These are phyloP conservation scores for Eumacrocentrus americanus DNA, from an alignment of 2,888 invertebrate genomes.

Conservation along the genomic window DNA sequence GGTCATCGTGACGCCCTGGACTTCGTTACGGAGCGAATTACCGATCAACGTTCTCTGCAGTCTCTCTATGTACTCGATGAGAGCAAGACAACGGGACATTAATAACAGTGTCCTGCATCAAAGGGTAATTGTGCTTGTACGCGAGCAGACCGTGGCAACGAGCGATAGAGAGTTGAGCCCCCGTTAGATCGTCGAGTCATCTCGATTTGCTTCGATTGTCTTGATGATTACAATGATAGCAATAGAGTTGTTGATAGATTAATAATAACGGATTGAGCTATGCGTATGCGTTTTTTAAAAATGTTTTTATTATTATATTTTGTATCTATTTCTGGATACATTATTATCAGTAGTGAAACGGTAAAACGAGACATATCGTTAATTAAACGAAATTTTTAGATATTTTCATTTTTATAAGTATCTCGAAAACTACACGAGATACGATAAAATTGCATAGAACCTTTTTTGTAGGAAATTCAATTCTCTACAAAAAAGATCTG, in stretches of 20 bases:
- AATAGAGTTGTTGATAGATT: slow-evolving; percentile 15
- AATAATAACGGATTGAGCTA: slow-evolving; percentile 15
- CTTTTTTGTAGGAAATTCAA: no score
- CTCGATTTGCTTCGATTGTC: slow-evolving; percentile 28
- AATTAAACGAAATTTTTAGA: no score
- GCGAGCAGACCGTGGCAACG: slow-evolving; percentile 1
- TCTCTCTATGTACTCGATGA: no score
- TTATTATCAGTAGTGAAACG: no score
- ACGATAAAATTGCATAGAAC: no score
- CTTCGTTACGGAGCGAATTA: slow-evolving; percentile 1
- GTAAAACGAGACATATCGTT: no score
- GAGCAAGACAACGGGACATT: slow-evolving; percentile 32
- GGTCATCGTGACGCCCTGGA: slow-evolving; percentile 1
- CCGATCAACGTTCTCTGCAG: slow-evolving; percentile 7
- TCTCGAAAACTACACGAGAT: no score
- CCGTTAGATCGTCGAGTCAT: slow-evolving; percentile 28
- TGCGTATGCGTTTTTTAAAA: slow-evolving; percentile 3
- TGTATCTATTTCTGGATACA: neutral
- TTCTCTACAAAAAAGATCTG: no score
- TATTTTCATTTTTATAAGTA: no score
- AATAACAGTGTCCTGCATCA: slow-evolving; percentile 27
- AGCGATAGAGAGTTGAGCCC: slow-evolving; percentile 17
- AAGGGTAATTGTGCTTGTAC: slow-evolving; percentile 27
- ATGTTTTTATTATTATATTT: neutral
- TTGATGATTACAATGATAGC: slow-evolving; percentile 23